Percentiles rank a stretch among this genome's conserved stretches.
Evolutionary conservation across 2,888 invertebrate species (phyloP).

Genomic region (Brachylomia viminalis): DNA sequence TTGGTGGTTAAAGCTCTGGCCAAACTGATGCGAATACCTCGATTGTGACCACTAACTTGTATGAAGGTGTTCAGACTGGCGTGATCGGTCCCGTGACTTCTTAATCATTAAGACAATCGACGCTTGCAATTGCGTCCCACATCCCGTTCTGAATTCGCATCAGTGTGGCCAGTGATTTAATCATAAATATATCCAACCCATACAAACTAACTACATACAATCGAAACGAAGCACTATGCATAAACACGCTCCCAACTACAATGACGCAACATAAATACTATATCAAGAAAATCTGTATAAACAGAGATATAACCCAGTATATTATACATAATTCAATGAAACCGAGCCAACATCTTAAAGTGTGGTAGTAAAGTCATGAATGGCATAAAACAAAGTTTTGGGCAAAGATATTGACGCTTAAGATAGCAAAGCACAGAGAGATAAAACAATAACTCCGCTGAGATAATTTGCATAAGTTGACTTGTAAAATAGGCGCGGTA

Average conservation of each 20-base stretch:
- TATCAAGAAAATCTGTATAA: slow-evolving; percentile 25
- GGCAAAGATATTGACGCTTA: slow-evolving; percentile 59
- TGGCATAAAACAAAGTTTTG: slow-evolving; percentile 62
- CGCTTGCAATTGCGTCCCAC: neutral
- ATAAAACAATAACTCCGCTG: slow-evolving; percentile 60
- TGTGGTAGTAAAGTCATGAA: slow-evolving; percentile 52
- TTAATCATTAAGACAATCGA: neutral
- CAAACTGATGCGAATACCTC: too few relatives aligned
- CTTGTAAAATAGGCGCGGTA: slow-evolving; percentile 53
- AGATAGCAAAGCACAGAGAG: slow-evolving; percentile 59
- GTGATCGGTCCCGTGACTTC: too few relatives aligned
- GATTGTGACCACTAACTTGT: too few relatives aligned
- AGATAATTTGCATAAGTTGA: slow-evolving; percentile 63
- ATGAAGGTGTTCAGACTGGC: too few relatives aligned
- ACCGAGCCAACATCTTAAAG: slow-evolving; percentile 42
- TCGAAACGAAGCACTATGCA: slow-evolving; percentile 14
- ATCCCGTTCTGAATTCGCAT: too few relatives aligned
- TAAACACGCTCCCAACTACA: slow-evolving; percentile 7
- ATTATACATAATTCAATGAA: slow-evolving; percentile 61
- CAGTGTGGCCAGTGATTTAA: neutral
- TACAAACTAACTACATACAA: neutral
- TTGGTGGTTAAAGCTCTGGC: too few relatives aligned
- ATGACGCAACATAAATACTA: slow-evolving; percentile 18
- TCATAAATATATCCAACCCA: neutral
- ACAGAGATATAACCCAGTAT: slow-evolving; percentile 26